These are phyloP conservation scores for Mongoloraphidia duomilia DNA, from an alignment of 2,888 invertebrate genomes.

Conservation along the genomic window DNA sequence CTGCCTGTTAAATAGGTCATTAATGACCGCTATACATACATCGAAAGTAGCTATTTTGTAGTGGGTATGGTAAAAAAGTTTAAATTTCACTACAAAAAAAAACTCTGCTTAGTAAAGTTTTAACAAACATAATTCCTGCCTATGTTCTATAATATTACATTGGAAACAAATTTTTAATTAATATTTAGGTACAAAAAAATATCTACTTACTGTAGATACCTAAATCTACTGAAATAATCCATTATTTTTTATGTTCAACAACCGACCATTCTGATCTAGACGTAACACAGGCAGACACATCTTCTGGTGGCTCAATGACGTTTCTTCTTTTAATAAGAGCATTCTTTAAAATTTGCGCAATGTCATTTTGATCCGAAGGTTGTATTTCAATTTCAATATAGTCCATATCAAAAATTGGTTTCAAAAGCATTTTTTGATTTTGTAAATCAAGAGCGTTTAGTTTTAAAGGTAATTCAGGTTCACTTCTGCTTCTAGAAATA, in stretches of 20 bases:
- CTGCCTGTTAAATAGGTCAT: too few species aligned
- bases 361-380: slow-evolving; percentile 24
- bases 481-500: slow-evolving; percentile 3
- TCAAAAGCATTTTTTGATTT: slow-evolving; percentile 21
- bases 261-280: slow-evolving; percentile 27
- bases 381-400: slow-evolving; percentile 25
- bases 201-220: too few species aligned
- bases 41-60: too few species aligned
- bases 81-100: too few species aligned
- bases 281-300: slow-evolving; percentile 19
- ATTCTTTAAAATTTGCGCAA: slow-evolving; percentile 28
- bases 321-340: slow-evolving; percentile 28
- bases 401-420: slow-evolving; percentile 18
- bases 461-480: neutral
- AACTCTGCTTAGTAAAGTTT: too few species aligned
- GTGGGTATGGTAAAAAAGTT: too few species aligned
- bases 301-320: slow-evolving; percentile 22
- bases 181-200: too few species aligned
- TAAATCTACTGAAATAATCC: neutral
- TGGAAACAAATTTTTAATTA: too few species aligned
- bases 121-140: too few species aligned
- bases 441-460: slow-evolving; percentile 17
- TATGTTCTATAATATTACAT: too few species aligned
- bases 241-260: slow-evolving; percentile 8
- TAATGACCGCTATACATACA: too few species aligned